Evolutionary conservation across 1,140 invertebrate genomes (phyloP), one percentile per base, ranked within the genome.

Genomic region (Drosophila oshimai): DNA sequence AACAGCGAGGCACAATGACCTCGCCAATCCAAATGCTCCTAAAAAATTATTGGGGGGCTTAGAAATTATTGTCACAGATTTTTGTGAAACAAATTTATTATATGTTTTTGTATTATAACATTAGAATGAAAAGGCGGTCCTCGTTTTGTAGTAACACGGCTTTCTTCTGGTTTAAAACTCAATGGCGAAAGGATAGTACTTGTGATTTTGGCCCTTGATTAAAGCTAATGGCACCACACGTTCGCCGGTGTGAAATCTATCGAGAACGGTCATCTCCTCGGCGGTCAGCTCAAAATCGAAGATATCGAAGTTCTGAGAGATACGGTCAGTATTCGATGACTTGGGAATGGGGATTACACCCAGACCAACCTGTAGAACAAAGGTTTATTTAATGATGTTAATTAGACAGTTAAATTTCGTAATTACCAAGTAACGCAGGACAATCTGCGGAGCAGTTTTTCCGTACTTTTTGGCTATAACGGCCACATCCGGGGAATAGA

Each of bases 371-470:
- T 90, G 18, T 0, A 22, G 22, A 20, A 0, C 0, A n/a, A 2
- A 46, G 13, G 26, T n/a, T 20, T 24, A 20, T 58, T 42, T 29
- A 28, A 9, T 1, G n/a, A 0, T 13, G 0, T 45, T 1, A 2
- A 10, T 6, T 2, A 3, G 0, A 31, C 6, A 1, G 6, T 1
- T 2, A 31, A 24, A 29, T 0, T 20, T 0, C 0, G 1, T 12
- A 44, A 20, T 67, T 46, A 93, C 92, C 90, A 93, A 76, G 78
- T 94, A 96, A 42, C 94, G 92, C 36, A 96, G 84, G 5, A 93
- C 92, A 39, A 97, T 91, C 87, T 97, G 96, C 4, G 95, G 95
- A 0, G 93, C 71, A 9, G 93, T 93, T 89, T 96, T 97, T 0
- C 92, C 92, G 78, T 96, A 93, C 69, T 95, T 95, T 1, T 93